Conservation (phyloP, 2,113 vertebrate species). For the Chamaea fasciata region DNA sequence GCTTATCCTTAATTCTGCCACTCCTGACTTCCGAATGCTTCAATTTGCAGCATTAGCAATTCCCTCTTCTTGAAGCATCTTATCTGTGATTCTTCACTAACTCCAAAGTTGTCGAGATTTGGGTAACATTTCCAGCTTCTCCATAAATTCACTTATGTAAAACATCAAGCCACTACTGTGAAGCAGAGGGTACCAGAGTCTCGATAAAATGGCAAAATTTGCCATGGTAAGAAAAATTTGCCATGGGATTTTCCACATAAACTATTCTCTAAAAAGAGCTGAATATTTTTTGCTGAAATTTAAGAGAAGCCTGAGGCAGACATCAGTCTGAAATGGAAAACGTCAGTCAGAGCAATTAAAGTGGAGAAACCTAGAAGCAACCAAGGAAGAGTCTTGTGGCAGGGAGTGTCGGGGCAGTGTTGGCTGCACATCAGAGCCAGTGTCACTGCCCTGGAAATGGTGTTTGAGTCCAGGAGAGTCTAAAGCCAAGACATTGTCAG, state of each 20-base stretch:
- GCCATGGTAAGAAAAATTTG: neutral
- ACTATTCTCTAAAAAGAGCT: neutral
- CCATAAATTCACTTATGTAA: neutral
- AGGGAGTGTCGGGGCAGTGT: neutral
- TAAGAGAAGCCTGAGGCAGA: neutral
- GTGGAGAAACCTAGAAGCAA: neutral
- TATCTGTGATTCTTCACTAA: neutral
- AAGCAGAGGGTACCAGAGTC: neutral
- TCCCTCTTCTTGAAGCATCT: neutral
- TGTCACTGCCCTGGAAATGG: neutral
- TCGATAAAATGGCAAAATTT: neutral
- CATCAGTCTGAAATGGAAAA: neutral
- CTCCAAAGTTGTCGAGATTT: neutral
- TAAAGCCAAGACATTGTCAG: neutral
- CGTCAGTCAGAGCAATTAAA: conserved; percentile 8
- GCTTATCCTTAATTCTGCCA: neutral
- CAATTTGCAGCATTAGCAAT: neutral
- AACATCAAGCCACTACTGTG: neutral
- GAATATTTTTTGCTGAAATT: neutral
- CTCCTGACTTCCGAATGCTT: neutral
- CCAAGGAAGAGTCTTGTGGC: neutral
- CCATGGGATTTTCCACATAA: neutral
- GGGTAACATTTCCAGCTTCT: neutral
- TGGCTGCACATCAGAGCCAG: neutral
- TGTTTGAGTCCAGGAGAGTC: neutral